A percentile compares a stretch with the other conserved stretches of the same genome.
Evolutionary conservation across 1,140 invertebrate genomes (phyloP).

Genomic region (Apolygus lucorum): DNA sequence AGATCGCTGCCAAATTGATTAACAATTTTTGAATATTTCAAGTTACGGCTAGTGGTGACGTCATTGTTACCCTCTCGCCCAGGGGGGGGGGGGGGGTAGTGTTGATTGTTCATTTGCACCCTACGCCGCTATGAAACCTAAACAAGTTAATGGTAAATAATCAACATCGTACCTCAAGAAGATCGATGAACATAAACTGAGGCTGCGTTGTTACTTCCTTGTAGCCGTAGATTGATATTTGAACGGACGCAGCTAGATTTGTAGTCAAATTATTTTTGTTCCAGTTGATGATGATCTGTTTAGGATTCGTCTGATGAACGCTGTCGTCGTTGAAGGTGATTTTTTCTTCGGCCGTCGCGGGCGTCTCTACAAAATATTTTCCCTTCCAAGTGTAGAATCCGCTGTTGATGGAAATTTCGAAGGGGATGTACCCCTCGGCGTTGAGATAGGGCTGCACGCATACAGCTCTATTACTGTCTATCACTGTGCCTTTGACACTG

Average conservation of each 20-base stretch:
- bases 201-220: conserved; percentile 68
- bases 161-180: conserved; percentile 45
- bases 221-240: conserved; percentile 79
- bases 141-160: conserved; percentile 18
- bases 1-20: no score
- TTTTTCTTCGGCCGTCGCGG: conserved; percentile 69
- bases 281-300: conserved; percentile 69
- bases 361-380: conserved; percentile 84
- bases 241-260: conserved; percentile 61
- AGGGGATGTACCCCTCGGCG: conserved; percentile 82
- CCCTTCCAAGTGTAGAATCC: conserved; percentile 84
- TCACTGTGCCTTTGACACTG: conserved; percentile 60
- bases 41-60: no score
- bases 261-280: conserved; percentile 73
- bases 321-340: conserved; percentile 68
- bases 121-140: neutral
- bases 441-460: conserved; percentile 82
- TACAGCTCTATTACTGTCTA: conserved; percentile 72
- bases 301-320: conserved; percentile 60
- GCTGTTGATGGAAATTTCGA: conserved; percentile 76
- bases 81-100: no score
- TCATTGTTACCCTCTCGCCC: no score
- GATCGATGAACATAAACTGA: conserved; percentile 52
- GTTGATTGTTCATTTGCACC: no score
- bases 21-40: no score